A percentile compares a stretch with the other conserved stretches of the same genome.
Evolutionary conservation across 1,140 invertebrate genomes (phyloP).

Genomic region (Agrypnia vestita): DNA sequence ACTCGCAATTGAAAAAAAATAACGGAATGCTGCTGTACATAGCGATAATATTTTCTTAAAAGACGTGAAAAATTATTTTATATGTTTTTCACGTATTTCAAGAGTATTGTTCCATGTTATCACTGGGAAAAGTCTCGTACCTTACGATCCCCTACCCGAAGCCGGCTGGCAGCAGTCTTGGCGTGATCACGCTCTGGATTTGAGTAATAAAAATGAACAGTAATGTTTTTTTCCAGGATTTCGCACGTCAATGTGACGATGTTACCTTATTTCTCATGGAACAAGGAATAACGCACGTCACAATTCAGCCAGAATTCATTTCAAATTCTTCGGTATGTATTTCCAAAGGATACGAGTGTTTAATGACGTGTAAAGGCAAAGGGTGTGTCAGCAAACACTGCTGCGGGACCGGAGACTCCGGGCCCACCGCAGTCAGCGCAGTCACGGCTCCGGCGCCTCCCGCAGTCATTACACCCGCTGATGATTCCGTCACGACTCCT

Average conservation of each 20-base stretch:
- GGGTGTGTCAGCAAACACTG: slow-evolving; percentile 54
- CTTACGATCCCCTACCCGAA: too few species aligned
- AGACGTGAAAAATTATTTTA: too few species aligned
- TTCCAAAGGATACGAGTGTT: slow-evolving; percentile 35
- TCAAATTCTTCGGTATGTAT: slow-evolving; percentile 53
- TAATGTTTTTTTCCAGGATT: slow-evolving; percentile 69
- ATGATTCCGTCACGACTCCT: too few species aligned
- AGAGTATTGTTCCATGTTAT: too few species aligned
- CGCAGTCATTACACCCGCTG: not conserved
- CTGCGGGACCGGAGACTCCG: slow-evolving; percentile 34
- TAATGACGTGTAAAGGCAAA: slow-evolving; percentile 58
- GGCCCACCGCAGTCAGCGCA: not conserved
- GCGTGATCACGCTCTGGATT: too few species aligned
- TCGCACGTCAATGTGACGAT: slow-evolving; percentile 75
- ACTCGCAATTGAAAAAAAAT: too few species aligned
- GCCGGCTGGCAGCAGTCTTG: too few species aligned
- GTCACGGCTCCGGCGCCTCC: not conserved
- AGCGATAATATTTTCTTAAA: too few species aligned
- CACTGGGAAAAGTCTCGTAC: too few species aligned
- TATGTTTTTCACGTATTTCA: too few species aligned
- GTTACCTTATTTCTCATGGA: slow-evolving; percentile 81
- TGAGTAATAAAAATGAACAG: not conserved
- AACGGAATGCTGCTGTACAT: too few species aligned
- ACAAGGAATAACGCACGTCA: slow-evolving; percentile 84
- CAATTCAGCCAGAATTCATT: slow-evolving; percentile 86